These are phyloP conservation scores for Polydrusus cervinus DNA, from an alignment of 2,888 invertebrate genomes.

Conservation along the genomic window DNA sequence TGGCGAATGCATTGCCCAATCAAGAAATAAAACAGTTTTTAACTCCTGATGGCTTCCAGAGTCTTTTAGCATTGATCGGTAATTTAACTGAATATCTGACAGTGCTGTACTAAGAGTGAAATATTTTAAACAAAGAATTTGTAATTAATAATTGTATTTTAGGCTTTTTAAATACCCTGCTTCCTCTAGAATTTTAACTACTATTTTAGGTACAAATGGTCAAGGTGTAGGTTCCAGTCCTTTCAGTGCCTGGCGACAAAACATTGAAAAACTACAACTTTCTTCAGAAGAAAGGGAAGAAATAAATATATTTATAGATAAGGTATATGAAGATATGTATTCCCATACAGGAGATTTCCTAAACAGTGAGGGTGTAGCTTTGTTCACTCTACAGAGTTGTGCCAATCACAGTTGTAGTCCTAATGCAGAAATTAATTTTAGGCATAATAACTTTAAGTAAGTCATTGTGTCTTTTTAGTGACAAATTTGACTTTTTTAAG, in stretches of 20 bases:
- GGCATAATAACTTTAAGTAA: slow-evolving; percentile 81
- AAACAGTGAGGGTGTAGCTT: slow-evolving; percentile 93
- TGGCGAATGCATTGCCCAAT: slow-evolving; percentile 77
- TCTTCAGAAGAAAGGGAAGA: slow-evolving; percentile 79
- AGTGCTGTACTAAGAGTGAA: too few species aligned
- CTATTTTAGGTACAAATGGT: slow-evolving; percentile 85
- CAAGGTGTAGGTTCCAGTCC: slow-evolving; percentile 96
- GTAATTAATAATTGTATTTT: too few species aligned
- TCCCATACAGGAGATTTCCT: slow-evolving; percentile 86
- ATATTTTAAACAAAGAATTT: too few species aligned
- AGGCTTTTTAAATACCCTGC: background rate
- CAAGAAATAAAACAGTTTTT: slow-evolving; percentile 82
- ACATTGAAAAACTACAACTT: slow-evolving; percentile 80
- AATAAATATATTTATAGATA: slow-evolving; percentile 83
- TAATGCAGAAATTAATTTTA: slow-evolving; percentile 90
- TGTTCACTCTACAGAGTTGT: slow-evolving; percentile 89
- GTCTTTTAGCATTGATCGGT: slow-evolving; percentile 73
- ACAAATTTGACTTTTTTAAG: too few species aligned
- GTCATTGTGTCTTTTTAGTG: background rate
- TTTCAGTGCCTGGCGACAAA: slow-evolving; percentile 89
- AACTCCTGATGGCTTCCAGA: slow-evolving; percentile 88
- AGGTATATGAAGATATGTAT: slow-evolving; percentile 87
- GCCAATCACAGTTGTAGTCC: slow-evolving; percentile 95
- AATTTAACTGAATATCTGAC: slow-evolving; percentile 12
- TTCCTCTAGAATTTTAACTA: background rate